Evolutionary conservation across 2,888 invertebrate genomes (phyloP), one percentile per base, ranked within the genome.

Genomic region (Periphyllus acericola): DNA sequence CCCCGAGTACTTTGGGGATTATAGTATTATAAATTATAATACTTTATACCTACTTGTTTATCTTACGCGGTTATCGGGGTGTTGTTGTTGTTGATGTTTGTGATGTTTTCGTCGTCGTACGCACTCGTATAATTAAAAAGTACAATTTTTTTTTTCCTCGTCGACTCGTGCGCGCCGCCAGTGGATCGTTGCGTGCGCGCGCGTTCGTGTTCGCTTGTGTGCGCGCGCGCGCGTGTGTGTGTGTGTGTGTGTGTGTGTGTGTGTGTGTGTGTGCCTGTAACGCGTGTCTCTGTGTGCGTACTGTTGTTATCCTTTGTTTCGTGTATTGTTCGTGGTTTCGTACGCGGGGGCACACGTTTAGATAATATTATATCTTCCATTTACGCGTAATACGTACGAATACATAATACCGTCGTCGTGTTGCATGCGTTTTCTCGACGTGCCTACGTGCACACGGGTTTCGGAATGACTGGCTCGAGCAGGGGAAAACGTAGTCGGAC

Each of bases 401-500:
- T n/a, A n/a, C n/a, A n/a, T n/a, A n/a, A n/a, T n/a, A n/a, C n/a
- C n/a, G n/a, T n/a, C n/a, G n/a, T n/a, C n/a, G n/a, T n/a, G n/a
- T n/a, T n/a, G 66, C n/a, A n/a, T 21, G n/a, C 66, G 66, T 55
- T 19, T 21, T 21, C 21, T 68, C 11, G 11, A 68, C 68, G 29
- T 46, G 11, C 11, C 46, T 25, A 60, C 80, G 80, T 36, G 80
- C 29, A 55, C n/a, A 72, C 55, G 29, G 4, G 5, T 17, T 84
- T 40, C 32, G 75, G 75, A 75, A 84, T 84, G 83, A 75, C 55
- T 55, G 36, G 68, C 29, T 68, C 68, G 71, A 74, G 55, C 75
- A 66, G 83, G 40, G 66, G 66, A 60, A 75, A 60, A 76, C 75
- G n/a, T 46, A 46, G 46, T 46, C 55, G 52, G 34, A n/a, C 60